These are phyloP conservation scores for Etheostoma cragini DNA, from an alignment of 2,113 vertebrate species.

Conservation along the genomic window DNA sequence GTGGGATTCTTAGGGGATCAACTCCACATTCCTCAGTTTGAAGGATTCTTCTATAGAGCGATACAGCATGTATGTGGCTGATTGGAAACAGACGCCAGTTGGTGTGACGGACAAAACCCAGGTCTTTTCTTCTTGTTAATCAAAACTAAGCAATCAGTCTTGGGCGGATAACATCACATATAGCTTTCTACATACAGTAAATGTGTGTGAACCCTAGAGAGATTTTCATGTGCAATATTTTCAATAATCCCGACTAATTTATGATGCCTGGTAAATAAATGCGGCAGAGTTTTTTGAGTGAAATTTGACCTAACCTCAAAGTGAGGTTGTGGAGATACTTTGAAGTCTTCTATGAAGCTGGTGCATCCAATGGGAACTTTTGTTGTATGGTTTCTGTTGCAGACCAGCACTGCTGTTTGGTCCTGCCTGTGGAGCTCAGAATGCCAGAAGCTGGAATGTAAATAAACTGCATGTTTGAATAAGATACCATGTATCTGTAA, in stretches of 20 bases:
- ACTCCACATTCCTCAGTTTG: conserved; percentile 46
- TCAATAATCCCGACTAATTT: conserved; percentile 30
- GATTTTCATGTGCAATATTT: conserved; percentile 6
- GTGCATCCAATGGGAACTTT: conserved; percentile 6
- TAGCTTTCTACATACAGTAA: conserved; percentile 10
- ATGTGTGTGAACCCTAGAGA: conserved; percentile 10
- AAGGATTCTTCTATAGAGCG: conserved; percentile 18
- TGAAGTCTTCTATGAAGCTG: conserved; percentile 7
- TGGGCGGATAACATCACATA: conserved; percentile 17
- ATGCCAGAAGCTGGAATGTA: neutral
- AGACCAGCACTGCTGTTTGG: conserved; percentile 4
- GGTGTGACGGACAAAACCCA: conserved; percentile 52
- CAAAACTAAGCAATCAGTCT: conserved; percentile 15
- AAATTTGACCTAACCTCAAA: neutral
- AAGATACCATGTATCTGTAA: neutral
- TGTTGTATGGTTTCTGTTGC: conserved; percentile 24
- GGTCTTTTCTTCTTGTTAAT: conserved; percentile 40
- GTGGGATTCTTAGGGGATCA: conserved; percentile 6
- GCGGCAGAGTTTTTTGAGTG: neutral
- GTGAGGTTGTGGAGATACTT: conserved; percentile 10
- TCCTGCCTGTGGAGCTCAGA: conserved; percentile 10
- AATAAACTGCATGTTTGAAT: conserved; percentile 20
- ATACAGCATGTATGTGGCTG: conserved; percentile 34
- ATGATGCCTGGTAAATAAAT: conserved; percentile 41
- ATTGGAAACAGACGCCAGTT: conserved; percentile 50